Base-by-base conservation (phyloP, 2,113 vertebrate genomes). In the Struthio camelus region DNA sequence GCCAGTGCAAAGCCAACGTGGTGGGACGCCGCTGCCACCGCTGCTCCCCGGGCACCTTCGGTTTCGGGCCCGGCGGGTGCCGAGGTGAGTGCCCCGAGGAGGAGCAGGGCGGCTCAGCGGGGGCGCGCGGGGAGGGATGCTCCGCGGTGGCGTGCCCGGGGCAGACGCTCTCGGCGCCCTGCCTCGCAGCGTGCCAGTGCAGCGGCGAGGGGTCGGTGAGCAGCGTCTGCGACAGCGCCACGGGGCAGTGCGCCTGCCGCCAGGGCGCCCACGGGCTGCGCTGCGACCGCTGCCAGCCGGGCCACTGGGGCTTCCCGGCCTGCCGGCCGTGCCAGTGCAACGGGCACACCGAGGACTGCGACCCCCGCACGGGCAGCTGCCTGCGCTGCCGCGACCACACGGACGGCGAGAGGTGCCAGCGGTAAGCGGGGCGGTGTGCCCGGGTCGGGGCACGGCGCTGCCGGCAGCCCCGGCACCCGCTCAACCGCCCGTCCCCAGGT, bases 261-360 rank as follows among this genome's bases (percentile, higher is more conserved):
- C 90, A 98, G 1, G 99, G 99, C 7, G 98, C 98, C 11, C 99
- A 99, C 3, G 99, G 99, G 9, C 97, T 92, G 28, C 98, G 93
- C 40, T 99, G 99, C 1, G 98, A 99, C 75, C 98, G 97, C 46
- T 99, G 99, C 93, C 99, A 99, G 94, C 96, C 96, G 0, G 99
- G 99, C n/a, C 98, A 99, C 97, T 99, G 99, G 99, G 99, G 99
- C 75, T 99, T 99, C 97, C 99, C 99, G 1, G 92, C 86, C 91
- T 99, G 99, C 97, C 98, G 94, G 58, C 98, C 97, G 1, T 99
- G 99, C 96, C 98, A 98, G 78, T 99, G 99, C 93, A 99, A 99
- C 0, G 99, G 99, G 20, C 99, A 99, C 0, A 92, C 99, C 0
- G 98, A 99, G 15, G 98, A 98, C 38, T 99, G 99, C 0, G 98